Evolutionary conservation across 2,113 vertebrate genomes (phyloP).

Genomic region (Chitala chitala): DNA sequence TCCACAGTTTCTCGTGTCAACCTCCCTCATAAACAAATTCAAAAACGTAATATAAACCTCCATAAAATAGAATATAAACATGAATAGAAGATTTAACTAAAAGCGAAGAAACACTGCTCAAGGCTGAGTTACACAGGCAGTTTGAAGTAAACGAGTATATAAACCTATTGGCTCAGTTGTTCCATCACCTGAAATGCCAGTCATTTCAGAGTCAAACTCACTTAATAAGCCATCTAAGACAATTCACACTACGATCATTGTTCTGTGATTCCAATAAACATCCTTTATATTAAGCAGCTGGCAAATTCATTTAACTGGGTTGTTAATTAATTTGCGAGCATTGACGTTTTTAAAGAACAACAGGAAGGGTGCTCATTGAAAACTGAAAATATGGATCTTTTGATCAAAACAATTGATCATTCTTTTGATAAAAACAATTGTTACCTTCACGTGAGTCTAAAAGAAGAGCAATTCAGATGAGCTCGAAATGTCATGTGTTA

Average conservation of each 20-base stretch:
- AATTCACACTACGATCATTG: conserved; percentile 24
- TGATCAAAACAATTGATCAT: no score
- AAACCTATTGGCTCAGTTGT: conserved; percentile 36
- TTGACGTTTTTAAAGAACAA: conserved; percentile 40
- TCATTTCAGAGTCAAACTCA: conserved; percentile 29
- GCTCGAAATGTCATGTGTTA: neutral
- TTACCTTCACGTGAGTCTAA: conserved; percentile 39
- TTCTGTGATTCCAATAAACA: conserved; percentile 48
- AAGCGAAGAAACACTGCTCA: no score
- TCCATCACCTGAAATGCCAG: conserved; percentile 29
- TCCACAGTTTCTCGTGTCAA: no score
- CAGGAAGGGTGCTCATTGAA: conserved; percentile 37
- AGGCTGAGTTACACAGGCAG: no score
- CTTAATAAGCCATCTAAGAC: conserved; percentile 42
- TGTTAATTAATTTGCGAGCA: conserved; percentile 54
- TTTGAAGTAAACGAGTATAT: no score
- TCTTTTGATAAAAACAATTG: no score
- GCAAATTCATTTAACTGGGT: conserved; percentile 45
- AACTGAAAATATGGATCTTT: conserved; percentile 20
- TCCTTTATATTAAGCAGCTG: conserved; percentile 32
- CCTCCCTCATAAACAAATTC: no score
- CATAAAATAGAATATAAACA: no score
- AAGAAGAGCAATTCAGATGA: conserved; percentile 13
- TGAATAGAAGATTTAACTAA: no score
- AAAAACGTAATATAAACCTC: no score